Evolutionary conservation across 2,888 invertebrate genomes (phyloP).

Genomic region (Scaeva pyrastri): DNA sequence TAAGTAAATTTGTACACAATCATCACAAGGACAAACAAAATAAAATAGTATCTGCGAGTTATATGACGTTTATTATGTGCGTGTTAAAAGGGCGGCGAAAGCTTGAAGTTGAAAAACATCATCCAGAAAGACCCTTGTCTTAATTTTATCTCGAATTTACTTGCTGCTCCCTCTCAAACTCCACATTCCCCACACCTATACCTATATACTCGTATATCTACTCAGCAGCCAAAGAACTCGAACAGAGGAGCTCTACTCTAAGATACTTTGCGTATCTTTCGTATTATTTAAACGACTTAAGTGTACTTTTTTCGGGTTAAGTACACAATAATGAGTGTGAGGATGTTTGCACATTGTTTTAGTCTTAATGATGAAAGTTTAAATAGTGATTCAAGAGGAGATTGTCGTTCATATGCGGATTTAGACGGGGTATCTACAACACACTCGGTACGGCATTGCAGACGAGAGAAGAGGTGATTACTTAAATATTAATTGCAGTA

Average conservation of each 20-base stretch:
- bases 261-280: slow-evolving; percentile 41
- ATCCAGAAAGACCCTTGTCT: slow-evolving; percentile 28
- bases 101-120: slow-evolving; percentile 1
- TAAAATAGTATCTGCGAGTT: not conserved
- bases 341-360: slow-evolving; percentile 70
- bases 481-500: slow-evolving; percentile 61
- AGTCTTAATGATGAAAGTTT: slow-evolving; percentile 69
- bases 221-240: not conserved
- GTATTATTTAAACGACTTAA: slow-evolving; percentile 41
- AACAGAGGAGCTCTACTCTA: slow-evolving; percentile 10
- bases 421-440: not conserved
- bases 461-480: not conserved
- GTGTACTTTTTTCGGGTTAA: slow-evolving; percentile 61
- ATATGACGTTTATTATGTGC: slow-evolving; percentile 16
- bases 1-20: slow-evolving; percentile 67
- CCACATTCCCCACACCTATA: not conserved
- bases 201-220: too few species aligned
- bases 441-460: not conserved
- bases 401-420: not conserved
- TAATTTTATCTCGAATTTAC: slow-evolving; percentile 32
- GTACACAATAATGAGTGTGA: slow-evolving; percentile 56
- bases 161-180: not conserved
- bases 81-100: slow-evolving; percentile 43
- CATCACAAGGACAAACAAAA: slow-evolving; percentile 41
- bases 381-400: slow-evolving; percentile 48